A percentile compares a stretch with the other conserved stretches of the same genome.
Conservation (phyloP, 2,113 vertebrate genomes). For the Equus przewalskii region DNA sequence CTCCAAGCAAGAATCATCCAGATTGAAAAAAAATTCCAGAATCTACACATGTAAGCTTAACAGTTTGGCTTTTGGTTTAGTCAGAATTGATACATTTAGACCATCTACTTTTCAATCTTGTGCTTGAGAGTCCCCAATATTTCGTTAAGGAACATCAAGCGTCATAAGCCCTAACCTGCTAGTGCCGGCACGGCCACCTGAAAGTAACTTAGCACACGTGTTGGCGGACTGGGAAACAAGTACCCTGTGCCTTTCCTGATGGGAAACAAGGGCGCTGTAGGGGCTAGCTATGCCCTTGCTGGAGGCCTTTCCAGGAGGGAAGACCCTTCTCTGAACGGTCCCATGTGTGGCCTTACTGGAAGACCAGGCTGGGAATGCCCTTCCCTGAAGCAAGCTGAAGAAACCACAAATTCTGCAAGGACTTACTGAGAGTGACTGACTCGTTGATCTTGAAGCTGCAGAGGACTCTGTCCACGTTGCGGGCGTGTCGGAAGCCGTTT, state of each 20-base stretch:
- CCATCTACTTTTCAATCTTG: neutral
- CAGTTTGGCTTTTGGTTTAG: constrained; percentile 13
- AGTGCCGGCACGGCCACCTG: rapidly evolving
- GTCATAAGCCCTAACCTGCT: neutral
- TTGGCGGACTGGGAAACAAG: neutral
- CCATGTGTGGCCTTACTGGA: neutral
- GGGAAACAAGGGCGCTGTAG: neutral
- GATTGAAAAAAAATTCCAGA: constrained; percentile 1
- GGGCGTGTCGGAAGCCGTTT: constrained; percentile 96
- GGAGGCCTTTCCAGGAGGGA: neutral
- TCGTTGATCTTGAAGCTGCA: constrained; percentile 99
- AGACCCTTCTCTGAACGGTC: neutral
- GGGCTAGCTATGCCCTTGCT: neutral
- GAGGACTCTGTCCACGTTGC: constrained; percentile 96
- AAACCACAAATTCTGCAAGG: neutral
- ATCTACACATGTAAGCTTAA: constrained; percentile 28
- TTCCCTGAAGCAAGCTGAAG: neutral
- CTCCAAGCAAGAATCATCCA: constrained; percentile 46
- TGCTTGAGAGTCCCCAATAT: neutral
- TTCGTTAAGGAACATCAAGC: neutral
- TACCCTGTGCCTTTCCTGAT: neutral
- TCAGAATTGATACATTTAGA: constrained; percentile 20
- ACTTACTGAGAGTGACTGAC: constrained; percentile 96
- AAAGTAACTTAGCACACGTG: neutral
- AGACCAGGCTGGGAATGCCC: neutral